phyloP scores from a whole-genome alignment of 1,140 invertebrate species.

The Brachionus rotundiformis region DNA sequence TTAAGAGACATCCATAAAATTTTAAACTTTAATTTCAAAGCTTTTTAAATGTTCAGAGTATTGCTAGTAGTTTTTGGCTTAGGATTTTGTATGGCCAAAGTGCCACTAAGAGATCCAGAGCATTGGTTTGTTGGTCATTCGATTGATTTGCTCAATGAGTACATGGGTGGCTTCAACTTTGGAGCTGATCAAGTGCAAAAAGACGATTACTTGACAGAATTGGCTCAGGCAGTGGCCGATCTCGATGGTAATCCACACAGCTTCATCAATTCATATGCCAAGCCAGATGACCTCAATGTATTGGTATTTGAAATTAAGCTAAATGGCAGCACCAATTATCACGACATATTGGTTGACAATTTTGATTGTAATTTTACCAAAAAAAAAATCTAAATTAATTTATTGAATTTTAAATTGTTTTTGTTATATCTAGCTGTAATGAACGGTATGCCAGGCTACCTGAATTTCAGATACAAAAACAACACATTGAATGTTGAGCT shows the following conservation, averaged over 20 bases:
- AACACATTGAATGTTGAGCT: conserved; percentile 29
- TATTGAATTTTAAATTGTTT: neutral
- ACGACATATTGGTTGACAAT: neutral
- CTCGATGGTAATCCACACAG: conserved; percentile 17
- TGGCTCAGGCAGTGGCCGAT: conserved; percentile 9
- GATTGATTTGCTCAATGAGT: conserved; percentile 20
- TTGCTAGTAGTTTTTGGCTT: neutral
- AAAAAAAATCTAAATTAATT: too few species aligned
- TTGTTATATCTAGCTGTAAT: neutral
- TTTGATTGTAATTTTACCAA: conserved; percentile 8
- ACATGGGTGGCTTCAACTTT: conserved; percentile 38
- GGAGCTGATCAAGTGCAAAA: neutral
- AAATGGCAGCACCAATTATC: conserved; percentile 17
- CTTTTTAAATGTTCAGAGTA: neutral
- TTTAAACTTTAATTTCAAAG: too few species aligned
- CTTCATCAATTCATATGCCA: conserved; percentile 1
- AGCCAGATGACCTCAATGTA: neutral
- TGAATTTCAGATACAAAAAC: conserved; percentile 42
- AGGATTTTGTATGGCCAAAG: neutral
- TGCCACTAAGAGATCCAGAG: conserved; percentile 9
- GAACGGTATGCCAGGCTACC: conserved; percentile 23
- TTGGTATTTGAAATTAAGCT: conserved; percentile 7
- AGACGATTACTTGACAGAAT: conserved; percentile 1
- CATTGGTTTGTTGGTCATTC: neutral
- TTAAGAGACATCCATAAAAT: too few species aligned